Evolutionary conservation across 2,888 invertebrate species (phyloP), one percentile per base, ranked within the genome.

Genomic region (Oscheius sp.): DNA sequence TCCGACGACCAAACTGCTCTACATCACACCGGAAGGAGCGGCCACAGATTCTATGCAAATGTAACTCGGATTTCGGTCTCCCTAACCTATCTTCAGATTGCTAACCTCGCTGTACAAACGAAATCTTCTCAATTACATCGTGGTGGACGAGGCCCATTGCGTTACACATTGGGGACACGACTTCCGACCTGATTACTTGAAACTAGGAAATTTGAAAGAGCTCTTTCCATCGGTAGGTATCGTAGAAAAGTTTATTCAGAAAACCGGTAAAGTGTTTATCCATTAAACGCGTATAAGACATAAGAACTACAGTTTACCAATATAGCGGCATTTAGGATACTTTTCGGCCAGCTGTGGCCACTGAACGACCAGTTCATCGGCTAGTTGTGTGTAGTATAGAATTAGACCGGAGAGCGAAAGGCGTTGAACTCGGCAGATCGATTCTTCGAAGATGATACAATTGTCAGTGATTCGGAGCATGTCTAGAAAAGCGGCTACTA

Each of bases 111-210:
- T 83, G 48, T 21, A 73, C 35, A 58, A 57, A 47, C 93, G 93
- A 86, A 92, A 94, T 73, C 93, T 94, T 88, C 90, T 99, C 3
- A 93, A 94, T 0, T 96, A 95, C 90, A 93, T 99, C 85, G 94
- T 96, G 33, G 94, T 99, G 11, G 99, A 99, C 90, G 99, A 99
- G 91, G 96, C 96, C 1, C 96, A 96, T 90, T 96, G 96, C 91
- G 95, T 99, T 0, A 96, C 96, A 86, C 94, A 98, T 87, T 99
- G 98, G 99, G 99, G 99, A 0, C 98, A 98, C 90, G 97, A 98
- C 90, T 99, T 99, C 77, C 80, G 91, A 7, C 96, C 96, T 0
- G 95, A 96, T 90, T 99, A 97, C 90, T 91, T 97, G 33, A 95
- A 95, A 90, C 91, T 99, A 35, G 95, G 96, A 0, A 89, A 90